Base-by-base conservation (phyloP, 2,888 invertebrate genomes). In the Spicauda simplicius region DNA sequence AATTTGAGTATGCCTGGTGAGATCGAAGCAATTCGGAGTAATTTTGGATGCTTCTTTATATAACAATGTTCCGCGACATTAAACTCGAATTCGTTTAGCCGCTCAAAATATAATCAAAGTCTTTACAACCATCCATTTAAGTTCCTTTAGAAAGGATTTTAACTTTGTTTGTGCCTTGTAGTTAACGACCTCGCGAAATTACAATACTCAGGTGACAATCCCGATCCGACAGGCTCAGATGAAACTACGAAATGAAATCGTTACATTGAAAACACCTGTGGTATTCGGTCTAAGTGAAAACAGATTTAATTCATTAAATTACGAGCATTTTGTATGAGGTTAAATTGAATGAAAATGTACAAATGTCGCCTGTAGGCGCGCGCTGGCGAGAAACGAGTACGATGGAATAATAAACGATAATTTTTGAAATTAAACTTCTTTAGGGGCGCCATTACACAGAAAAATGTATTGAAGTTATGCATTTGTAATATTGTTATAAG, bases 281-380 rank as follows among this genome's bases (percentile, higher is more conserved):
- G 72, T 71, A 76, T 74, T 25, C 25, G 25, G 25, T 25, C 25
- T 25, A 79, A 76, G 76, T 78, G 75, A 78, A 78, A 75, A 80
- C 73, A 77, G 77, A 80, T 81, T 74, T 80, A 81, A 81, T 81
- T 76, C 80, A 83, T 80, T 79, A 78, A 41, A 41, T 41, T 41
- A 72, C 74, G 48, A 5, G 5, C 16, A 48, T 48, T 48, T 48
- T 48, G 7, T 45, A 45, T 45, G 45, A 1, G 12, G 45, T 45
- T 45, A 45, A 45, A 45, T 45, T 45, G 14, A 45, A 45, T 11
- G 45, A 14, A 45, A 45, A 45, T 45, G 25, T 25, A 25, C 25
- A 25, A 25, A 25, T 5, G 45, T n/a, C 14, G 45, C n/a, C 45
- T 14, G n/a, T 54, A 25, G 25, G 25, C 54, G 25, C 54, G 25